A percentile compares a stretch with the other conserved stretches of the same genome.
These are phyloP conservation scores for Protophormia terraenovae DNA, from an alignment of 2,888 invertebrate species.

Conservation along the genomic window DNA sequence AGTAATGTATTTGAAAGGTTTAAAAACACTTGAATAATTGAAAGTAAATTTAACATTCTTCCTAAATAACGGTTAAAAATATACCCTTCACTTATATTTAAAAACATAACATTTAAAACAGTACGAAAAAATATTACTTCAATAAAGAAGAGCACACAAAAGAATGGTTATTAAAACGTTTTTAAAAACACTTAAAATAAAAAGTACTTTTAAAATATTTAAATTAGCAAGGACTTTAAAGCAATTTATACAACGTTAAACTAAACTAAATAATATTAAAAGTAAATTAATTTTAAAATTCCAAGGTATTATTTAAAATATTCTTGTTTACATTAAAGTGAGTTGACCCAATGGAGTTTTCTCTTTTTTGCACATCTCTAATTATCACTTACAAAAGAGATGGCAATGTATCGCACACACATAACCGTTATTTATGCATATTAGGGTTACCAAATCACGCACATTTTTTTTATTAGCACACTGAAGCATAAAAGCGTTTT, in stretches of 20 bases:
- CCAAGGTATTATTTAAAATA: too few relatives aligned
- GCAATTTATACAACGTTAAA: too few relatives aligned
- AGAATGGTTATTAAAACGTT: not conserved
- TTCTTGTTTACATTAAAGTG: not conserved
- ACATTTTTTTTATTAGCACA: not conserved
- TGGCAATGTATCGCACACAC: not conserved
- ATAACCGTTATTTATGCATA: not conserved
- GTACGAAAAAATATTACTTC: not conserved
- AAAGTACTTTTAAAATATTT: not conserved
- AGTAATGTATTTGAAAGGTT: not conserved
- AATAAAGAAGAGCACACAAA: not conserved
- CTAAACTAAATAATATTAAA: too few relatives aligned
- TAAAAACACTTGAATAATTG: not conserved
- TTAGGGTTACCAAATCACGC: not conserved
- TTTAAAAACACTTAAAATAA: too few relatives aligned
- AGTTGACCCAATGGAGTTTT: not conserved
- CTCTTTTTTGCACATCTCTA: not conserved
- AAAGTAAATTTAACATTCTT: not conserved
- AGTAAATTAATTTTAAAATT: too few relatives aligned
- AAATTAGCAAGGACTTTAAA: not conserved
- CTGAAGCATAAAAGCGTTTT: not conserved
- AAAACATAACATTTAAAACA: not conserved
- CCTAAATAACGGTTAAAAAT: not conserved
- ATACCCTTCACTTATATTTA: not conserved
- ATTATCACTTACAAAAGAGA: not conserved